Evolutionary conservation across 2,113 vertebrate genomes (phyloP), one percentile per base, ranked within the genome.

Genomic region (Hydropotes inermis): DNA sequence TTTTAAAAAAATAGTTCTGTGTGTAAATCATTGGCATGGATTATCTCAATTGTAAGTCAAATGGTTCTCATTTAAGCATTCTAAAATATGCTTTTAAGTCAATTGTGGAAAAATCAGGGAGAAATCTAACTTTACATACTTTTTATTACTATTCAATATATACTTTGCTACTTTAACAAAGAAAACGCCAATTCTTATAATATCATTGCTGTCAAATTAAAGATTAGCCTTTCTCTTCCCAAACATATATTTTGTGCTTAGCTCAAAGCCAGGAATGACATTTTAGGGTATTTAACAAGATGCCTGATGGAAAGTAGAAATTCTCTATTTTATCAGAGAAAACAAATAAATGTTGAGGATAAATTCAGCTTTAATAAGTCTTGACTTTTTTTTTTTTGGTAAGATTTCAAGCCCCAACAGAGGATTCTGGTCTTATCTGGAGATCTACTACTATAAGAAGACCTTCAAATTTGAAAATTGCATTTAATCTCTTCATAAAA

Each of bases 1-100:
- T 92, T 61, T 93, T 89, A 5, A 8, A 33, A 91, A 85, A 91
- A 45, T 16, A 21, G 9, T 54, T 96, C 52, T 87, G 33, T 19
- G 57, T 67, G 12, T 92, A 92, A 97, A 96, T 39, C 23, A 33
- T 55, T 94, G 87, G 67, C 52, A 2, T 0, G 27, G 70, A 95
- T 93, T 45, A 97, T 47, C 74, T 91, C 95, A 94, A 96, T 97
- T 87, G 93, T 58, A 92, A 98, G 93, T 95, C 91, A 96, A 52
- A 89, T 55, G 21, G 21, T 90, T 98, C 36, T 39, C 16, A 0
- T 70, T 83, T 91, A 91, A 90, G 84, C 91, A 36, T 54, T 50
- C 60, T 91, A 54, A 96, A 96, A 89, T 92, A 86, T 4, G 55
- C 64, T 87, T 47, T 81, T 93, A 96, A 98, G 93, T 79, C 67